Evolutionary conservation across 1,140 invertebrate species (phyloP).

Genomic region (Drosophila asahinai): DNA sequence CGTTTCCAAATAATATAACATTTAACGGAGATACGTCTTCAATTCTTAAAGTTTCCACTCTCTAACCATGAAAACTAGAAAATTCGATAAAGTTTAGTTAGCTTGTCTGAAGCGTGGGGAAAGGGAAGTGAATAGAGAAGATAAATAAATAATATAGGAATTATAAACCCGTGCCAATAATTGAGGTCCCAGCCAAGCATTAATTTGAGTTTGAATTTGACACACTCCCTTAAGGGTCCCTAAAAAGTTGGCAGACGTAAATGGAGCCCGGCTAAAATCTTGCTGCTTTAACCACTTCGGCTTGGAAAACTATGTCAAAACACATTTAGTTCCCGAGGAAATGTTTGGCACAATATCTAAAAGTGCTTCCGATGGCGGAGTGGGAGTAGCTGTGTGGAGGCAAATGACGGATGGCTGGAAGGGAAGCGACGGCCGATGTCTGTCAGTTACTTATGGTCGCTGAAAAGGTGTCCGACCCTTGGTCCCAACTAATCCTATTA

Average conservation of each 20-base stretch:
- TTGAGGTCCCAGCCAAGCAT: neutral
- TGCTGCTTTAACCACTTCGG: neutral
- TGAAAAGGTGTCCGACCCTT: constrained; percentile 43
- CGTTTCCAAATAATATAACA: neutral
- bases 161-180: neutral
- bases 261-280: neutral
- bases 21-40: constrained; percentile 5
- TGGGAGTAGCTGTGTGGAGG: neutral
- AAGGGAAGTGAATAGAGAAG: constrained; percentile 5
- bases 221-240: constrained; percentile 32
- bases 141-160: constrained; percentile 13
- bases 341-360: constrained; percentile 37
- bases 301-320: constrained; percentile 52
- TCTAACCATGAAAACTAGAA: constrained; percentile 4
- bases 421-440: constrained; percentile 17
- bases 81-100: constrained; percentile 28
- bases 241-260: constrained; percentile 28
- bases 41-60: constrained; percentile 29
- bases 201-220: constrained; percentile 24
- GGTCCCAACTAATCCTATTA: constrained; percentile 55
- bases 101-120: neutral
- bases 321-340: constrained; percentile 19
- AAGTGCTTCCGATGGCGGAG: constrained; percentile 27
- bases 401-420: neutral
- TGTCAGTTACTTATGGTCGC: constrained; percentile 18